Evolutionary conservation across 2,113 vertebrate genomes (phyloP), one percentile per base, ranked within the genome.

Genomic region (Gobiocypris rarus): DNA sequence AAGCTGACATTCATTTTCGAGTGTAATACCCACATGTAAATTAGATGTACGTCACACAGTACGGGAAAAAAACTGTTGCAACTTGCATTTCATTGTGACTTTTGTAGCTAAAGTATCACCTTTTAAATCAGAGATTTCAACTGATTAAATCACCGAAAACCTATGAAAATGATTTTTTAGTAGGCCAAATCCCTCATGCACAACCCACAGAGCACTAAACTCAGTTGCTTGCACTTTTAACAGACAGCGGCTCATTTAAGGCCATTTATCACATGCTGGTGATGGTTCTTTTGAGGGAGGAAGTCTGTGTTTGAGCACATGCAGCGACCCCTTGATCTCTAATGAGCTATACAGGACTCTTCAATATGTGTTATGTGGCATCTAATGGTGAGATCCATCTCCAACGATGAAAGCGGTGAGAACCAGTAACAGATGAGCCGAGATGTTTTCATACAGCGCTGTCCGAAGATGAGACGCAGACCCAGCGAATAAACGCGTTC

Each of bases 381-480:
- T 54, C 34, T 43, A 41, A 17, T 34, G 24, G 65, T 80, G 31
- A 50, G n/a, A 86, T 80, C 48, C 31, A 75, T 58, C 38, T 59
- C 65, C 26, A 70, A 71, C 13, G 75, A 58, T 81, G 70, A 75
- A 74, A 63, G 48, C 59, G 7, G 31, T 59, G 76, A 81, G 48
- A 77, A 82, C 31, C 34, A 58, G 84, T 81, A 80, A 75, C 75
- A 80, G 75, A 74, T 86, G 75, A 83, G 59, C 24, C 7, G 7
- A 41, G 69, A 17, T 26, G n/a, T 26, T 58, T 59, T 83, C 48
- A 59, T 59, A 22, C 19, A 50, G 71, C 22, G 10, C 69, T 71
- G 74, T 54, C 75, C 24, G 50, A 28, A 78, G 65, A 61, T 61
- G 75, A 69, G 38, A 48, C 19, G 19, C 13, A 73, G 76, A 74